Percentiles rank a stretch among this genome's conserved stretches.
Evolutionary conservation across 2,888 invertebrate genomes (phyloP).

Genomic region (Spodoptera picta): DNA sequence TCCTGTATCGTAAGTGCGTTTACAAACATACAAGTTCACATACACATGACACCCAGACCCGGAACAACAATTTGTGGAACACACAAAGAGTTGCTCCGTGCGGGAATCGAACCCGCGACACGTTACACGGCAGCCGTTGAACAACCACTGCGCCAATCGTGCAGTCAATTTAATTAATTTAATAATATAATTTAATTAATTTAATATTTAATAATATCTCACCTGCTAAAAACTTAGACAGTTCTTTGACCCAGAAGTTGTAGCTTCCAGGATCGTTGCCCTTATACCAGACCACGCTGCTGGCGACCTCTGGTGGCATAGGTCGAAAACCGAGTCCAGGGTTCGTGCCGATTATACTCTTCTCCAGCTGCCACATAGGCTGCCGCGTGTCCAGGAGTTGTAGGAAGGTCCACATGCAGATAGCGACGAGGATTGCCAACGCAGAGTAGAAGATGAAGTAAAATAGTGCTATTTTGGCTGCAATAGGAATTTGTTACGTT

Average conservation of each 20-base stretch:
- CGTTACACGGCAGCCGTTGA: too few relatives aligned
- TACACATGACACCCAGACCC: too few relatives aligned
- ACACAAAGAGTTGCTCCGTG: too few relatives aligned
- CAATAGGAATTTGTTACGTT: constrained; percentile 59
- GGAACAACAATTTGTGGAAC: too few relatives aligned
- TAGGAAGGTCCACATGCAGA: constrained; percentile 98
- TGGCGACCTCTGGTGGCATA: constrained; percentile 95
- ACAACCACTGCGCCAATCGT: too few relatives aligned
- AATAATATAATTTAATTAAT: too few relatives aligned
- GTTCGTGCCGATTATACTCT: constrained; percentile 97
- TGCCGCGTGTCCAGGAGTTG: constrained; percentile 96
- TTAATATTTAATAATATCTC: constrained; percentile 46
- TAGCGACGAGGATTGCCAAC: constrained; percentile 96
- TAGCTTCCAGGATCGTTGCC: constrained; percentile 93
- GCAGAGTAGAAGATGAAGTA: constrained; percentile 98
- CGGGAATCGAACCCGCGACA: too few relatives aligned
- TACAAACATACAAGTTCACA: too few relatives aligned
- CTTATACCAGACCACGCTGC: constrained; percentile 98
- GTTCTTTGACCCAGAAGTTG: constrained; percentile 93
- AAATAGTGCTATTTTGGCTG: constrained; percentile 98
- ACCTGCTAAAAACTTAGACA: constrained; percentile 94
- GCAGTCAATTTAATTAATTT: too few relatives aligned
- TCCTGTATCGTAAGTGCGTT: too few relatives aligned
- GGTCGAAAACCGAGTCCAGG: constrained; percentile 99
- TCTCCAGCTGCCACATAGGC: constrained; percentile 96